Percentiles rank a stretch among this genome's conserved stretches.
Conservation (phyloP, 2,797 vertebrate genomes). For the Pangasius sanitwongsei region DNA sequence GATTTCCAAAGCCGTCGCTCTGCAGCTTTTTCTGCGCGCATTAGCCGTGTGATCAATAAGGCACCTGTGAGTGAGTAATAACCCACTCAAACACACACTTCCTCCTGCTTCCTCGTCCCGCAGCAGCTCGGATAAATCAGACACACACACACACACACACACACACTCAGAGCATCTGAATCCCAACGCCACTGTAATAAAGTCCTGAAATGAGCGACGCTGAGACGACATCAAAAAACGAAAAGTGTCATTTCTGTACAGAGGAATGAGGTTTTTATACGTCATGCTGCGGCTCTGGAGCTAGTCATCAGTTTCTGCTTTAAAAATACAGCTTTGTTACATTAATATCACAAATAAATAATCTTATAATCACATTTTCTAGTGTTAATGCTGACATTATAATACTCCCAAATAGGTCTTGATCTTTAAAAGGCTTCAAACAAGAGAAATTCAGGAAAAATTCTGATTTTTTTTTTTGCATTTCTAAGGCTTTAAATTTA, state of each 20-base stretch:
- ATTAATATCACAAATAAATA: not conserved
- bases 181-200: not conserved
- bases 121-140: slow-evolving; percentile 8
- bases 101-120: slow-evolving; percentile 5
- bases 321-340: not conserved
- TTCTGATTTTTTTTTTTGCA: too few relatives aligned
- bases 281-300: not conserved
- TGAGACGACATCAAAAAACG: not conserved
- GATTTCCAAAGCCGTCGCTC: slow-evolving; percentile 23
- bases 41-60: slow-evolving; percentile 35
- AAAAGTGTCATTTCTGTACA: not conserved
- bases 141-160: slow-evolving; percentile 23
- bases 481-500: not conserved
- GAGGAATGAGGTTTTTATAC: not conserved
- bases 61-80: slow-evolving; percentile 21
- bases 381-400: not conserved
- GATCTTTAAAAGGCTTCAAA: not conserved
- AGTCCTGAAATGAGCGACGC: not conserved
- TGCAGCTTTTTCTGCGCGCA: slow-evolving; percentile 15
- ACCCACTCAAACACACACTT: slow-evolving; percentile 20
- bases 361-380: not conserved
- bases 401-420: not conserved
- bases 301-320: not conserved
- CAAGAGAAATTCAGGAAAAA: not conserved
- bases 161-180: not conserved